These are phyloP conservation scores for Epistrophella euchroma DNA, from an alignment of 2,888 invertebrate genomes.

Conservation along the genomic window DNA sequence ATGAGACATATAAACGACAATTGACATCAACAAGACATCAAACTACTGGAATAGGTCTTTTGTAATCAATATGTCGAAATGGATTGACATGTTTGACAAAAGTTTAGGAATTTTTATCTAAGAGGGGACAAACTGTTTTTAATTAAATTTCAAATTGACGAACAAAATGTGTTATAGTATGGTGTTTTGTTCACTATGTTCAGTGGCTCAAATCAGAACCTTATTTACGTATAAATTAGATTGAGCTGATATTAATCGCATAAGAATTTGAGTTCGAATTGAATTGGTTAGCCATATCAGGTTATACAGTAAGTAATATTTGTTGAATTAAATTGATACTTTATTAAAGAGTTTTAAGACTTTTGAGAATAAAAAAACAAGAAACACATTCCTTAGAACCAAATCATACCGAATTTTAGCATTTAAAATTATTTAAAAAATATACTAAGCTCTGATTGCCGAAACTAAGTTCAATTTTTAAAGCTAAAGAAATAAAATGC, in stretches of 20 bases:
- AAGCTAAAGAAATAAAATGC: too few species aligned
- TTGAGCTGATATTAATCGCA: slow-evolving; percentile 41
- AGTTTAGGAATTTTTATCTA: slow-evolving; percentile 36
- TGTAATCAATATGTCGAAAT: slow-evolving; percentile 68
- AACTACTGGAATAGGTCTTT: slow-evolving; percentile 26
- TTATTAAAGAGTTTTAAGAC: too few species aligned
- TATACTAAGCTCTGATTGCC: too few species aligned
- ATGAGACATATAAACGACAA: slow-evolving; percentile 49
- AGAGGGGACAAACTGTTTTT: slow-evolving; percentile 12
- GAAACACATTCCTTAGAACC: too few species aligned
- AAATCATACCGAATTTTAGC: too few species aligned
- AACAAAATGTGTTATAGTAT: slow-evolving; percentile 19
- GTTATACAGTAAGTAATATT: too few species aligned
- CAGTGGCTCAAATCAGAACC: slow-evolving; percentile 41
- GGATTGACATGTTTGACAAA: slow-evolving; percentile 70
- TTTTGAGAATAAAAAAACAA: too few species aligned
- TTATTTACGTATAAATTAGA: too few species aligned
- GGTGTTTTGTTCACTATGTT: slow-evolving; percentile 24
- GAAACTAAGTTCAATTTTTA: too few species aligned
- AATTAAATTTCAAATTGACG: slow-evolving; percentile 54
- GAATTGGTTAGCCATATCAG: neutral
- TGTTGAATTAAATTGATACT: too few species aligned
- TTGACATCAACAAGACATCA: slow-evolving; percentile 29
- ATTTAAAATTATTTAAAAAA: too few species aligned
- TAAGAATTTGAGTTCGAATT: neutral